Conservation (phyloP, 2,888 invertebrate genomes). For the Hirtodrosophila duncani region DNA sequence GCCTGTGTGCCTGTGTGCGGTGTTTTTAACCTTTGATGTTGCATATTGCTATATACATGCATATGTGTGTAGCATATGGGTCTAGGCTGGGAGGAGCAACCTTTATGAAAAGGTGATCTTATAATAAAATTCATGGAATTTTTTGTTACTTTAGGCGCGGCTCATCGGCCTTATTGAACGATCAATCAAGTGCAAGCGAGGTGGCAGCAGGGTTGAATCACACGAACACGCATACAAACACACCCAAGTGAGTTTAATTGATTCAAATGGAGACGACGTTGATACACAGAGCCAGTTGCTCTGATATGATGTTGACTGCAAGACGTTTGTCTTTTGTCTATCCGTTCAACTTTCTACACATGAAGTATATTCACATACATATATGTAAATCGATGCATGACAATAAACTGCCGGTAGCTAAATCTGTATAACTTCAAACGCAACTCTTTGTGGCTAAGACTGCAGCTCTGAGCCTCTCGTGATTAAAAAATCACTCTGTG, state of each 20-base stretch:
- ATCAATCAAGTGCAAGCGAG: constrained; percentile 58
- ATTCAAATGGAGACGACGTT: constrained; percentile 59
- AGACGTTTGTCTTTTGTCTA: constrained; percentile 50
- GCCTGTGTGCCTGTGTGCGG: constrained; percentile 22
- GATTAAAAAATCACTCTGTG: too few species aligned
- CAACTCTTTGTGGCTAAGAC: too few species aligned
- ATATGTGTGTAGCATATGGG: constrained; percentile 9
- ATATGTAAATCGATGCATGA: constrained; percentile 58
- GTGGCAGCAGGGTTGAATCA: constrained; percentile 40
- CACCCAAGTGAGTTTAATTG: constrained; percentile 53
- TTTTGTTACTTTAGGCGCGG: constrained; percentile 55
- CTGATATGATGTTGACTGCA: constrained; percentile 30
- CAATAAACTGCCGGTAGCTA: constrained; percentile 45
- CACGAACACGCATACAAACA: constrained; percentile 22
- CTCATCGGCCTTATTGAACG: constrained; percentile 41
- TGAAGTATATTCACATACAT: background rate
- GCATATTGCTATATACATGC: constrained; percentile 5
- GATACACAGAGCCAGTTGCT: constrained; percentile 8
- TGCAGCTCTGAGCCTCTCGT: too few species aligned
- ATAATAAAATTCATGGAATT: constrained; percentile 66
- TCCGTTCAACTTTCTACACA: background rate
- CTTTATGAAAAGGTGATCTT: constrained; percentile 52
- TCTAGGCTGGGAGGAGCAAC: constrained; percentile 33
- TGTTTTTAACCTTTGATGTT: constrained; percentile 49
- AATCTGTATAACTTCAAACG: too few species aligned